Percentiles rank a stretch among this genome's conserved stretches.
Evolutionary conservation across 2,797 vertebrate species (phyloP).

Genomic region (Erpetoichthys calabaricus): DNA sequence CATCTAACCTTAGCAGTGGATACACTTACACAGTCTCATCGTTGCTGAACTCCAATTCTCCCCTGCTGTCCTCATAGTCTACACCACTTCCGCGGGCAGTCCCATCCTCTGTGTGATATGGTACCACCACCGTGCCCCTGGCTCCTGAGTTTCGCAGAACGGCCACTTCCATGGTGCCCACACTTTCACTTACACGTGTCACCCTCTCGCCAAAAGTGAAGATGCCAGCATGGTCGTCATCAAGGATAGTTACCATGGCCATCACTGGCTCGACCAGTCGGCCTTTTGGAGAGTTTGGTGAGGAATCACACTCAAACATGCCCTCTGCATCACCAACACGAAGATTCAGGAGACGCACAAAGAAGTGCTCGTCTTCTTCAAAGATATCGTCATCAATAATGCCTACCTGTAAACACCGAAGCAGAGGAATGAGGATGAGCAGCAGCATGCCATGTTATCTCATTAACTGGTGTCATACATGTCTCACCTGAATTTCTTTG

Average conservation of each 20-base stretch:
- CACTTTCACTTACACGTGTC: conserved; percentile 76
- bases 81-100: conserved; percentile 58
- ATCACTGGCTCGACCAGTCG: conserved; percentile 65
- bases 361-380: conserved; percentile 84
- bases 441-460: neutral
- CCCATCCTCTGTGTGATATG: conserved; percentile 70
- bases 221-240: conserved; percentile 92
- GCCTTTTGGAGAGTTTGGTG: conserved; percentile 52
- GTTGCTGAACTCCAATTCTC: conserved; percentile 83
- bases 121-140: conserved; percentile 74
- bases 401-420: conserved; percentile 43
- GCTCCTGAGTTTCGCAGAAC: conserved; percentile 77
- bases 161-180: conserved; percentile 79
- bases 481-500: conserved; percentile 70
- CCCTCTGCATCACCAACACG: conserved; percentile 75
- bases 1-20: neutral
- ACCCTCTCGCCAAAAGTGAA: conserved; percentile 75
- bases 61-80: conserved; percentile 70
- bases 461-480: neutral
- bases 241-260: conserved; percentile 83
- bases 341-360: conserved; percentile 71
- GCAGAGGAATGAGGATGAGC: neutral
- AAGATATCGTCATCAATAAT: conserved; percentile 94
- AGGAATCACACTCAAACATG: conserved; percentile 75
- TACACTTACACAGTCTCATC: conserved; percentile 77